These are phyloP conservation scores for Cyprinodon tularosa DNA, from an alignment of 2,113 vertebrate species.

Conservation along the genomic window DNA sequence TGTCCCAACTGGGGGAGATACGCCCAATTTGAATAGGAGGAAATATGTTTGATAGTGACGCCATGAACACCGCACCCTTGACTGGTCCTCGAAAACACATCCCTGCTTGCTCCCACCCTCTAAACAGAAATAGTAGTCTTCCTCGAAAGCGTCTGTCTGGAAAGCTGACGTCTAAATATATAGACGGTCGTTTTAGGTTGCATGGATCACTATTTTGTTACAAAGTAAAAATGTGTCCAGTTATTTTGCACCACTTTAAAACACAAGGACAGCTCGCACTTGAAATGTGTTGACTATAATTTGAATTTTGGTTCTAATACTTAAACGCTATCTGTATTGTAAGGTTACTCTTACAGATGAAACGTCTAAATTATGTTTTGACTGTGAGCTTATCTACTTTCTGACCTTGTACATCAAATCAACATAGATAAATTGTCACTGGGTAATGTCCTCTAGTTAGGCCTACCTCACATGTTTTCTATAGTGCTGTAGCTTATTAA, in stretches of 20 bases:
- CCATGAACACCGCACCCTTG: slow-evolving; percentile 1
- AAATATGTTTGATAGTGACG: background rate
- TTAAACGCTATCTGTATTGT: background rate
- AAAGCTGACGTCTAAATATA: background rate
- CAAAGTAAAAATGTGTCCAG: background rate
- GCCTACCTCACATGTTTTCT: too few relatives aligned
- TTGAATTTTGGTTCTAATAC: too few relatives aligned
- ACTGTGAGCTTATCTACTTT: too few relatives aligned
- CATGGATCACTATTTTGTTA: background rate
- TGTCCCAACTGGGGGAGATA: background rate
- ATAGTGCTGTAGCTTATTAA: too few relatives aligned
- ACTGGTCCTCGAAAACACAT: background rate
- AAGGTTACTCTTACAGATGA: too few relatives aligned
- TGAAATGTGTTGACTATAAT: too few relatives aligned
- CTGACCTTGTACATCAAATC: too few relatives aligned
- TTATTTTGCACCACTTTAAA: background rate
- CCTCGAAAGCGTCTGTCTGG: background rate
- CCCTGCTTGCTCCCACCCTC: background rate
- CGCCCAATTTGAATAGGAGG: background rate
- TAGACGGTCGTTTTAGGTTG: too few relatives aligned
- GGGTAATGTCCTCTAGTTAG: too few relatives aligned
- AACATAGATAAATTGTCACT: too few relatives aligned
- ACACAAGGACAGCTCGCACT: background rate
- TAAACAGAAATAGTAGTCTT: background rate
- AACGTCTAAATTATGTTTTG: too few relatives aligned